Evolutionary conservation across 2,113 vertebrate species (phyloP).

Genomic region (Meleagris gallopavo): DNA sequence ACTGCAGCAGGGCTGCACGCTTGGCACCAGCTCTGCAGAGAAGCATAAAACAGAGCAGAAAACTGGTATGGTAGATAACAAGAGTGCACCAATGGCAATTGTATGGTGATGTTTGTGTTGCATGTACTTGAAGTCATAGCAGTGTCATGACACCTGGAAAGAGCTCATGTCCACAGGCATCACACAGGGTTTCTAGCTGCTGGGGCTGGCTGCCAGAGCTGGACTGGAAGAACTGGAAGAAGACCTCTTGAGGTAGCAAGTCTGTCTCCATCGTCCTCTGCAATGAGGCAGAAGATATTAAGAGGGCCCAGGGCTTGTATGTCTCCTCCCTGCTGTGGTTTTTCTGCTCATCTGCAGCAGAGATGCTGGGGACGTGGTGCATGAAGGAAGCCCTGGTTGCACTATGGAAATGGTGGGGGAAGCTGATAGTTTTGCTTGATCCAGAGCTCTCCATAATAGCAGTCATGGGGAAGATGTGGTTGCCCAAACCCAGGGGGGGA

Average conservation of each 20-base stretch:
- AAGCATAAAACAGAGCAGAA: neutral
- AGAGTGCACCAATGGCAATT: neutral
- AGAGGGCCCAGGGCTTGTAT: neutral
- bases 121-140: neutral
- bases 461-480: neutral
- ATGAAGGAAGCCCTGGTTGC: neutral
- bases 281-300: neutral
- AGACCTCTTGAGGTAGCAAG: neutral
- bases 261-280: neutral
- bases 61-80: neutral
- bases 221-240: neutral
- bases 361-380: neutral
- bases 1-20: accelerated
- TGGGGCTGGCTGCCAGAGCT: neutral
- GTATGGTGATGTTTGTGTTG: neutral
- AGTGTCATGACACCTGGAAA: neutral
- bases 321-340: neutral
- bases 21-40: neutral
- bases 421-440: neutral
- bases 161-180: neutral
- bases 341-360: neutral
- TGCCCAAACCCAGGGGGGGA: neutral
- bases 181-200: neutral
- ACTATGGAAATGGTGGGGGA: neutral
- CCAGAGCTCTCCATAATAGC: neutral